A percentile compares a stretch with the other conserved stretches of the same genome.
Conservation (phyloP, 2,113 vertebrate genomes). For the Geococcyx californianus region DNA sequence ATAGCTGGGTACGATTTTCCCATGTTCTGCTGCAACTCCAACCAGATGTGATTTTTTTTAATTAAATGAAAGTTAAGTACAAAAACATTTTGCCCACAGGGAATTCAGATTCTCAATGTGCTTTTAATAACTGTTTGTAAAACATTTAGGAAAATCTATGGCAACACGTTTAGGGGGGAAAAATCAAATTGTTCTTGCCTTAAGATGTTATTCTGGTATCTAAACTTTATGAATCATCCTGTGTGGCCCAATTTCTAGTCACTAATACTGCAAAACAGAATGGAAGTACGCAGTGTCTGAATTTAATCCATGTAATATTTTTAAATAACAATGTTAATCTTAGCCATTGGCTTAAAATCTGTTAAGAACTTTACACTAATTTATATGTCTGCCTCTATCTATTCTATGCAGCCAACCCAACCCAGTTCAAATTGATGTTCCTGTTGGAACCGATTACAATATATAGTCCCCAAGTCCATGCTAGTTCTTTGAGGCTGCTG, state of each 20-base stretch:
- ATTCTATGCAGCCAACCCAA: neutral
- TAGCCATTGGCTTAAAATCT: constrained; percentile 23
- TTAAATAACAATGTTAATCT: constrained; percentile 58
- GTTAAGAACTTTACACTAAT: neutral
- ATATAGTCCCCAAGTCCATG: neutral
- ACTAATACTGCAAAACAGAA: constrained; percentile 27
- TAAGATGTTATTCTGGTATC: constrained; percentile 77
- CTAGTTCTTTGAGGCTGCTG: neutral
- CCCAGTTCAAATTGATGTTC: neutral
- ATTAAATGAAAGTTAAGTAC: constrained; percentile 79
- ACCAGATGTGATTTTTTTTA: constrained; percentile 71
- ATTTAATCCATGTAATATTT: constrained; percentile 62
- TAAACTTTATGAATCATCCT: constrained; percentile 75
- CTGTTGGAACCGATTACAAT: neutral
- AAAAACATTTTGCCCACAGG: constrained; percentile 78
- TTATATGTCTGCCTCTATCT: neutral
- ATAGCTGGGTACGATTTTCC: constrained; percentile 72
- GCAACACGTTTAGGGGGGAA: constrained; percentile 63
- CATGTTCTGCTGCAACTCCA: constrained; percentile 68
- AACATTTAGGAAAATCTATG: constrained; percentile 81
- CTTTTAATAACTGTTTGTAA: constrained; percentile 83
- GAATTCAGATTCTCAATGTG: constrained; percentile 80
- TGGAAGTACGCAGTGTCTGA: constrained; percentile 33
- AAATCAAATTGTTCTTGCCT: constrained; percentile 79
- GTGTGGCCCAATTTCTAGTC: constrained; percentile 74